These are phyloP conservation scores for Biston stratarius DNA, from an alignment of 2,888 invertebrate species.

Conservation along the genomic window DNA sequence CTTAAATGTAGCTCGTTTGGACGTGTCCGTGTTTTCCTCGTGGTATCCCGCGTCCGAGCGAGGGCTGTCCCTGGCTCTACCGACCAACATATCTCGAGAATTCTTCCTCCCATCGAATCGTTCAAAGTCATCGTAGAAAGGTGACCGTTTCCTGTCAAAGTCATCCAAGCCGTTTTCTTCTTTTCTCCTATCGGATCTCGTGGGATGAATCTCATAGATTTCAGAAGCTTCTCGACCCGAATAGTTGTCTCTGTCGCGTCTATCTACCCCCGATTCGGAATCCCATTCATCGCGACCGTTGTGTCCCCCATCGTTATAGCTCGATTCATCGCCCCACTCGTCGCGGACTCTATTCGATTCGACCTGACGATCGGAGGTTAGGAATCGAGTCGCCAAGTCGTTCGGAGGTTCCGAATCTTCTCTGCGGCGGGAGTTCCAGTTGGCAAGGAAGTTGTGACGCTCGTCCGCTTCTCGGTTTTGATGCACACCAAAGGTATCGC, in stretches of 20 bases:
- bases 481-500: conserved; percentile 91
- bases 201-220: conserved; percentile 79
- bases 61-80: conserved; percentile 77
- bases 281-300: conserved; percentile 80
- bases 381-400: conserved; percentile 76
- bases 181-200: conserved; percentile 69
- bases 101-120: conserved; percentile 81
- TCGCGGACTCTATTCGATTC: conserved; percentile 59
- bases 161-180: conserved; percentile 74
- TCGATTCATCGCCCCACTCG: conserved; percentile 81
- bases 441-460: conserved; percentile 82
- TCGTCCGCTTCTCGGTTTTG: conserved; percentile 88
- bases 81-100: conserved; percentile 82
- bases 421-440: conserved; percentile 80
- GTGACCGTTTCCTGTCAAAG: conserved; percentile 74
- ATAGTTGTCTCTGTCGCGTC: conserved; percentile 72
- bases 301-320: conserved; percentile 70
- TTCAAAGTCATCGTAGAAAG: conserved; percentile 78
- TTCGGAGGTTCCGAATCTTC: conserved; percentile 76
- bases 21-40: conserved; percentile 64
- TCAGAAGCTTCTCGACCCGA: conserved; percentile 80
- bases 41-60: conserved; percentile 75
- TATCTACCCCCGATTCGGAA: conserved; percentile 77
- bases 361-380: conserved; percentile 75
- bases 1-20: conserved; percentile 89